Base-by-base conservation (phyloP, 2,888 invertebrate species). In the Urechis unicinctus region DNA sequence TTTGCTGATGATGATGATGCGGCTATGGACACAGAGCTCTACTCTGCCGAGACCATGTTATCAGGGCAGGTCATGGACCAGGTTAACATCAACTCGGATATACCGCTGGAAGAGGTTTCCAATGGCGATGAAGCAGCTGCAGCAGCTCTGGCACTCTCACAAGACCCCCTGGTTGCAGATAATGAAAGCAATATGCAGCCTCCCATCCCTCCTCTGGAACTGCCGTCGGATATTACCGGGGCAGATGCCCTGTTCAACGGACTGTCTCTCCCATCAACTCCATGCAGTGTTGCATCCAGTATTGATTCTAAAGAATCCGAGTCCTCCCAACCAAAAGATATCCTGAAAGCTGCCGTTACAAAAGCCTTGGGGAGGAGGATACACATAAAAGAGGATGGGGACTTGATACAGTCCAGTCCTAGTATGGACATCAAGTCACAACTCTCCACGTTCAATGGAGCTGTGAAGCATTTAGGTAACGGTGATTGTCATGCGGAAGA, bases 361-460 rank as follows among this genome's bases (percentile, higher is more conserved):
- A 36, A 36, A 36, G 36, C 36, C 21, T 29, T 1, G 47, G 50
- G 47, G 54, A 42, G 22, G 52, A 49, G 4, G 43, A 17, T 24
- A 17, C 47, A 47, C 24, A 47, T 24, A 47, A 26, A 47, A 26
- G 26, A 6, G 6, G 26, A 24, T 22, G 24, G 21, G 5, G 24
- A 17, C 44, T n/a, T n/a, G n/a, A n/a, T n/a, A n/a, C n/a, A n/a
- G n/a, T n/a, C n/a, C n/a, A n/a, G n/a, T n/a, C 25, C 22, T n/a
- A 24, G 47, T 17, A 22, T 25, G 6, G 47, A 47, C n/a, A 22
- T 26, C 47, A 47, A 47, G 26, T n/a, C n/a, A n/a, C n/a, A n/a
- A n/a, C n/a, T n/a, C n/a, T 24, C 36, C 9, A 13, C 36, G 28
- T 47, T 47, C 9, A 51, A 51, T 25, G 52, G 52, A 24, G 52